A percentile compares a stretch with the other conserved stretches of the same genome.
Evolutionary conservation across 1,140 invertebrate genomes (phyloP).

Genomic region (Brachionus koreanus): DNA sequence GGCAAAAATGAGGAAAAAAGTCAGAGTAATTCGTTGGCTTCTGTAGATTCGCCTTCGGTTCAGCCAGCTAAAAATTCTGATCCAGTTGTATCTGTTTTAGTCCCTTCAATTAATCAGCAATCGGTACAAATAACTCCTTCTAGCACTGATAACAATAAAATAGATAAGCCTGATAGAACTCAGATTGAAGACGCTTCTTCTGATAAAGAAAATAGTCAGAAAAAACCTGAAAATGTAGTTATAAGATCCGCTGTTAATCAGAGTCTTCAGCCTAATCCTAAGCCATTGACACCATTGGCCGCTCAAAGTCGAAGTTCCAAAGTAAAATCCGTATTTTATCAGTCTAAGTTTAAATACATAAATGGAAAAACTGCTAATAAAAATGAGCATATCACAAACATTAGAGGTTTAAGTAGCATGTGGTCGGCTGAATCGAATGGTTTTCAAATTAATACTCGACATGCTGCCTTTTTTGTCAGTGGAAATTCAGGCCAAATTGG

Average conservation of each 20-base stretch:
- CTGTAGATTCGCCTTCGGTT: background rate
- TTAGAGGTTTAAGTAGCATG: conserved; percentile 80
- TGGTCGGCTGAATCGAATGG: conserved; percentile 88
- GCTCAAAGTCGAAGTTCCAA: background rate
- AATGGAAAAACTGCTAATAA: conserved; percentile 83
- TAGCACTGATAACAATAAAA: background rate
- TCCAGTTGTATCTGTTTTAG: background rate
- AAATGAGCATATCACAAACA: conserved; percentile 83
- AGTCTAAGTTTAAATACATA: conserved; percentile 85
- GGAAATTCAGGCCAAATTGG: conserved; percentile 83
- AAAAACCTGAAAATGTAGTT: conserved; percentile 1
- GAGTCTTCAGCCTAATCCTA: background rate
- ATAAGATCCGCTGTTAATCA: background rate
- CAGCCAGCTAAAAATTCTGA: background rate
- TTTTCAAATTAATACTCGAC: conserved; percentile 77
- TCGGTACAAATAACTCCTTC: background rate
- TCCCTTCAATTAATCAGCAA: background rate
- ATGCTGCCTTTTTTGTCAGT: conserved; percentile 78
- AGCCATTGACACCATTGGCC: background rate
- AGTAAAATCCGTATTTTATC: conserved; percentile 63
- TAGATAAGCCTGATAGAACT: background rate
- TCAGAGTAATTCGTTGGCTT: background rate
- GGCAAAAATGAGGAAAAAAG: background rate
- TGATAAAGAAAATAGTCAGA: background rate
- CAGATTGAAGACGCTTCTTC: background rate